Evolutionary conservation across 1,140 invertebrate genomes (phyloP), one percentile per base, ranked within the genome.

Genomic region (Stegodyphus mimosarum): DNA sequence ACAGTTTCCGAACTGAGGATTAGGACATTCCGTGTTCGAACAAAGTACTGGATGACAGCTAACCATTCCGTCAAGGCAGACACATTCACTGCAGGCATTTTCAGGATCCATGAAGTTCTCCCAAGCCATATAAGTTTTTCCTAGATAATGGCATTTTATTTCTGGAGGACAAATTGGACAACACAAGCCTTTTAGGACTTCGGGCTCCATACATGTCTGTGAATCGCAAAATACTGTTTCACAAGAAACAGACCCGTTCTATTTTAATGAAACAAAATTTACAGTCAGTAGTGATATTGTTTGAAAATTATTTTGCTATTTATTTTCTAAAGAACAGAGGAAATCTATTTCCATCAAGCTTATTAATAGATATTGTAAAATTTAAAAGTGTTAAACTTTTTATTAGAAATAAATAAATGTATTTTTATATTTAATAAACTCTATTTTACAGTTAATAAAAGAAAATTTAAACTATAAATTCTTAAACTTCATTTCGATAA

Each of bases 41-140:
- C 84, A 86, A 48, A 77, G 53, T 6, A 79, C 71, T 33, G 60
- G 76, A 50, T 86, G 84, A n/a, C 84, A 86, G 53, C 71, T 86
- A 13, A 69, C 55, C 63, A 79, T 69, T 17, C 84, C 84, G 55
- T 86, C 84, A 10, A 86, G 48, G 52, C 84, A 86, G 6, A 86
- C 77, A 60, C 84, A 86, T 69, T 86, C 76, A 60, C 70, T 86
- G 18, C 84, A 86, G 15, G 76, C 17, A 75, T 79, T 75, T 49
- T 53, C n/a, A 17, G 84, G 77, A 60, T 86, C 84, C 48, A 80
- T 33, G 51, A 80, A 73, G 13, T 79, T 86, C 60, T 86, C 84
- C 77, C 77, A 80, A 9, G 77, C 63, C 6, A 74, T 71, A n/a
- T 86, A 86, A 1, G 52, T 48, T 60, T 75, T 66, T 3, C 84